phyloP scores from a whole-genome alignment of 2,113 vertebrate species.

The Oxyura jamaicensis region DNA sequence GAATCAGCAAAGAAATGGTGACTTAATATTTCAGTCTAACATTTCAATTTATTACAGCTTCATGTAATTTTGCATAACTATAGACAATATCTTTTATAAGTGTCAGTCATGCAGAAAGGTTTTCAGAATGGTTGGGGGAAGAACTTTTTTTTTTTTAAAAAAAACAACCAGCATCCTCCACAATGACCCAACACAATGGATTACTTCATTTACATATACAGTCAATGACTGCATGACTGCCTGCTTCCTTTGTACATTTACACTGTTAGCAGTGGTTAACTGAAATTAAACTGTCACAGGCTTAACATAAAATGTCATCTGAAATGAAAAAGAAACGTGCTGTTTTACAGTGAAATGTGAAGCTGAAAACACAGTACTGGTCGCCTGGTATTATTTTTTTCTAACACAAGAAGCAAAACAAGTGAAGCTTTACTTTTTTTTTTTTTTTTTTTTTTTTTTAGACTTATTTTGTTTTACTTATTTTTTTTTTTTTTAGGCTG shows the following conservation, averaged over 20 bases:
- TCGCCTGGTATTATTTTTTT: neutral
- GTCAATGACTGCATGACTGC: conserved; percentile 25
- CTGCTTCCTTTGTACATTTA: neutral
- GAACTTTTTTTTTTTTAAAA: neutral
- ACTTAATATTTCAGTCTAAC: neutral
- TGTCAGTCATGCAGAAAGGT: neutral
- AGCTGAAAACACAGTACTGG: neutral
- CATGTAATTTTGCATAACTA: conserved; percentile 16
- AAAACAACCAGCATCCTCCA: conserved; percentile 17
- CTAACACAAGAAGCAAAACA: neutral
- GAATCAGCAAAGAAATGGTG: neutral
- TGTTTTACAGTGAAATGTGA: neutral
- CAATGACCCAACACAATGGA: conserved; percentile 61
- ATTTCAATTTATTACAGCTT: neutral
- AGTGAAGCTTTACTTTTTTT: neutral
- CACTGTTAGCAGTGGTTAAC: conserved; percentile 51
- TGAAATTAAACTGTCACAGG: conserved; percentile 73
- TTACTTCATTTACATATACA: conserved; percentile 51
- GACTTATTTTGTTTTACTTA: no score
- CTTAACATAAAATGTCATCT: conserved; percentile 66
- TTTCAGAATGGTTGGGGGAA: neutral
- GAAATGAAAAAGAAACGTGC: conserved; percentile 44
- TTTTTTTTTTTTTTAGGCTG: neutral
- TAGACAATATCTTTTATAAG: conserved; percentile 1
- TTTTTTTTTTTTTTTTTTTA: neutral